Base-by-base conservation (phyloP, 2,113 vertebrate species). In the Osmerus eperlanus region DNA sequence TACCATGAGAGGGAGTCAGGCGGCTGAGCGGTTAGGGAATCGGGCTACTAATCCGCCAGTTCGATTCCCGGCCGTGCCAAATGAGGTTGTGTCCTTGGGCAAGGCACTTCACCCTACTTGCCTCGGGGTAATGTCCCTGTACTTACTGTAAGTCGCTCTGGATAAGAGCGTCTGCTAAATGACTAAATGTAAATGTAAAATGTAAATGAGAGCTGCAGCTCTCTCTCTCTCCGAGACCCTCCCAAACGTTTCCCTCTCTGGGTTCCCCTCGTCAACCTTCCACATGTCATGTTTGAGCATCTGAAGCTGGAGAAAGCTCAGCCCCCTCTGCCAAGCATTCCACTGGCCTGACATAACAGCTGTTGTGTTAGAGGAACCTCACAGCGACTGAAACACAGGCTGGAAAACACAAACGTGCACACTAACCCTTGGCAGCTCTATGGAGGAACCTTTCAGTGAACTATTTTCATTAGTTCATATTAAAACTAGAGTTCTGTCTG, bases 301-400 rank as follows among this genome's bases (percentile, higher is more conserved):
- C 5, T 9, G 62, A 28, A 36, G 29, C 32, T 25, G 13, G 18
- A 28, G 6, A 2, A 14, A 15, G 25, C 83, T 78, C 84, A 72
- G 68, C 59, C 32, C 36, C 63, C 75, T 21, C 56, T 73, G 67
- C 74, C 67, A 77, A 82, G 71, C 89, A 87, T 90, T 87, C 87
- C 83, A 12, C 0, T 82, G 78, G 64, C 29, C 66, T 87, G 85
- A 87, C 81, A 82, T 71, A 82, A 87, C 54, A 77, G 51, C 28
- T 67, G 68, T 70, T 60, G 70, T 80, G 72, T 79, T 77, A 71
- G 69, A 74, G 79, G 76, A 86, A 68, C 9, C 11, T 65, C 47
- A 81, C 78, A 56, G 73, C 73, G 73, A 76, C 69, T 81, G 70
- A 60, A 12, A 67, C 19, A 54, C 75, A 77, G 28, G 52, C 54